Evolutionary conservation across 2,113 vertebrate species (phyloP).

Genomic region (Ploceus nigricollis): DNA sequence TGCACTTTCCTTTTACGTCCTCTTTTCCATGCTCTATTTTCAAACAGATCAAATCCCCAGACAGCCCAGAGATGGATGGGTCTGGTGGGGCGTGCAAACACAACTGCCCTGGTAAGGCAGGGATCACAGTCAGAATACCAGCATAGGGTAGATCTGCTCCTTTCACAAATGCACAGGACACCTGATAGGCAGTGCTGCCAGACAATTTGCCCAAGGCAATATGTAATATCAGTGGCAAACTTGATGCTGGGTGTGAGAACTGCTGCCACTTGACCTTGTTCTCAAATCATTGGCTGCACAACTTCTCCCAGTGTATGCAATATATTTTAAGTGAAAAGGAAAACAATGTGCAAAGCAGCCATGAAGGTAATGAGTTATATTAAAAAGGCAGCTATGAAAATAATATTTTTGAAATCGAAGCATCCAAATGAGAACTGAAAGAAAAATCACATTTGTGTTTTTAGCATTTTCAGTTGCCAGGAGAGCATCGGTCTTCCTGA

Average conservation of each 20-base stretch:
- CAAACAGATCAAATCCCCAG: background rate
- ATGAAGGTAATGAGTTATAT: conserved; percentile 16
- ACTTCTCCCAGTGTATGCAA: background rate
- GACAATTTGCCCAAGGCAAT: background rate
- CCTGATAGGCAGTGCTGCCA: background rate
- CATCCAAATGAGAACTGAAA: background rate
- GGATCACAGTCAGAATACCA: background rate
- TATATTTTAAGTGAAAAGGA: background rate
- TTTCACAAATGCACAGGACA: background rate
- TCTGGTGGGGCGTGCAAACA: background rate
- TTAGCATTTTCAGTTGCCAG: background rate
- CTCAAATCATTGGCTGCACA: background rate
- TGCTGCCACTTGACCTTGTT: background rate
- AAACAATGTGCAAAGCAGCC: background rate
- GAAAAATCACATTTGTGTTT: background rate
- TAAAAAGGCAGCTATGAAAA: conserved; percentile 33
- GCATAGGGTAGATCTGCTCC: background rate
- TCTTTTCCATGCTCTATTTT: background rate
- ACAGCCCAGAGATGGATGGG: background rate
- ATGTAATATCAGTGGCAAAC: background rate
- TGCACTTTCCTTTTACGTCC: background rate
- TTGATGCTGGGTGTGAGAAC: background rate
- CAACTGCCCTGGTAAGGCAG: background rate
- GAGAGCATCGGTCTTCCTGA: background rate
- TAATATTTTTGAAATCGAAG: conserved; percentile 21